Conservation (phyloP, 2,888 invertebrate genomes). For the Hirtodrosophila histrioides region DNA sequence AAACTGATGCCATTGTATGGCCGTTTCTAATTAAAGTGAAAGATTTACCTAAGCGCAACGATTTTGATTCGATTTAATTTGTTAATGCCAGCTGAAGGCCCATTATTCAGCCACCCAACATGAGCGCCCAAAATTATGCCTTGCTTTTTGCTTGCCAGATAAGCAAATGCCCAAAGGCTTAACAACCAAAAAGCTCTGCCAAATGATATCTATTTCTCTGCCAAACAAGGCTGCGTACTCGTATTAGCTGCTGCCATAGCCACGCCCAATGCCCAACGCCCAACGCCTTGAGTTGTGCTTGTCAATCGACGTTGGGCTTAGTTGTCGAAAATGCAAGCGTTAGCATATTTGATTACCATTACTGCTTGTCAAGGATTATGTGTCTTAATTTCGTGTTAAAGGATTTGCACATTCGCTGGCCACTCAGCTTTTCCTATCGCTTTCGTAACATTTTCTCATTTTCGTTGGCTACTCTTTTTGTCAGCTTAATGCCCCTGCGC, state of each 20-base stretch:
- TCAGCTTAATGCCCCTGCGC: slow-evolving; percentile 73
- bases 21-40: slow-evolving; percentile 71
- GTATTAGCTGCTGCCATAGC: not conserved
- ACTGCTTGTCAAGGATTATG: slow-evolving; percentile 78
- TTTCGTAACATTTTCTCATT: slow-evolving; percentile 49
- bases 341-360: slow-evolving; percentile 79
- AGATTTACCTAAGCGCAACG: slow-evolving; percentile 52
- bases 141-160: slow-evolving; percentile 35
- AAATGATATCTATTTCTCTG: slow-evolving; percentile 25
- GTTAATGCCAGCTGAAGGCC: slow-evolving; percentile 56
- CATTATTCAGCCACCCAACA: slow-evolving; percentile 43
- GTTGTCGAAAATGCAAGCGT: slow-evolving; percentile 72
- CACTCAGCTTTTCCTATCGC: slow-evolving; percentile 19
- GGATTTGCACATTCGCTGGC: slow-evolving; percentile 65
- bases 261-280: slow-evolving; percentile 25
- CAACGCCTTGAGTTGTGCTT: slow-evolving; percentile 36
- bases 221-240: slow-evolving; percentile 21
- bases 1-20: slow-evolving; percentile 38
- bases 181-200: slow-evolving; percentile 29
- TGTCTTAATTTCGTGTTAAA: slow-evolving; percentile 79
- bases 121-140: slow-evolving; percentile 6
- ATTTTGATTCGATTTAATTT: slow-evolving; percentile 54
- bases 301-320: slow-evolving; percentile 68
- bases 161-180: slow-evolving; percentile 59
- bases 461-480: slow-evolving; percentile 63